Conservation (phyloP, 1,140 invertebrate genomes). For the Drosophila biarmipes region DNA sequence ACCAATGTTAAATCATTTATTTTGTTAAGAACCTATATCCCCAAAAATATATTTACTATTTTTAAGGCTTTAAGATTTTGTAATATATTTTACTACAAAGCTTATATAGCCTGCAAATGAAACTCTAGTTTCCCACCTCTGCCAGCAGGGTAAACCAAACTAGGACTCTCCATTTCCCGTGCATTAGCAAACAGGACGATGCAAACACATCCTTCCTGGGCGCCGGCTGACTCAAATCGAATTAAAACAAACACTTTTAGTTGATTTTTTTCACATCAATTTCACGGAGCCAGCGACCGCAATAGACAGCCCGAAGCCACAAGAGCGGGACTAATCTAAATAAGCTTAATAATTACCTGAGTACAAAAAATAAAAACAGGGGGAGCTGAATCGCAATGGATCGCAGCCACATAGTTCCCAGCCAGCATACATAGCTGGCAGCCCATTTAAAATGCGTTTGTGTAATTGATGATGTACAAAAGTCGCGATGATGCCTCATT, state of each 20-base stretch:
- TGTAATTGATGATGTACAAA: conserved; percentile 62
- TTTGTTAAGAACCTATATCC: too few relatives aligned
- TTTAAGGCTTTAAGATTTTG: too few relatives aligned
- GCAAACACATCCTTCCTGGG: conserved; percentile 27
- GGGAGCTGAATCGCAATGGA: conserved; percentile 25
- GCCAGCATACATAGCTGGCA: conserved; percentile 4
- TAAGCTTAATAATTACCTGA: conserved; percentile 58
- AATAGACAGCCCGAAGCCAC: conserved; percentile 45
- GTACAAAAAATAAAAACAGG: conserved; percentile 5
- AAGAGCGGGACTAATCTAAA: conserved; percentile 63
- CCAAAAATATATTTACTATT: too few relatives aligned
- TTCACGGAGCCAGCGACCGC: conserved; percentile 30
- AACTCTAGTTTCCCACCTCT: background rate
- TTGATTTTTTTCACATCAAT: conserved; percentile 29
- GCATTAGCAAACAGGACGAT: conserved; percentile 24
- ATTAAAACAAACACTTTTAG: conserved; percentile 69
- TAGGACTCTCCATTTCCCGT: conserved; percentile 26
- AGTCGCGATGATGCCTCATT: conserved; percentile 74
- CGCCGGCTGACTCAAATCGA: conserved; percentile 44
- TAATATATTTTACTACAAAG: background rate
- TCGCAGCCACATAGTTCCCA: conserved; percentile 40
- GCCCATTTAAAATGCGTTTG: conserved; percentile 67
- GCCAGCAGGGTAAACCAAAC: conserved; percentile 16
- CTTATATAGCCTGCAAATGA: background rate
- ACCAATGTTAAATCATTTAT: background rate